A percentile compares a stretch with the other conserved stretches of the same genome.
Conservation (phyloP, 2,113 vertebrate species). For the Barbus barbus region DNA sequence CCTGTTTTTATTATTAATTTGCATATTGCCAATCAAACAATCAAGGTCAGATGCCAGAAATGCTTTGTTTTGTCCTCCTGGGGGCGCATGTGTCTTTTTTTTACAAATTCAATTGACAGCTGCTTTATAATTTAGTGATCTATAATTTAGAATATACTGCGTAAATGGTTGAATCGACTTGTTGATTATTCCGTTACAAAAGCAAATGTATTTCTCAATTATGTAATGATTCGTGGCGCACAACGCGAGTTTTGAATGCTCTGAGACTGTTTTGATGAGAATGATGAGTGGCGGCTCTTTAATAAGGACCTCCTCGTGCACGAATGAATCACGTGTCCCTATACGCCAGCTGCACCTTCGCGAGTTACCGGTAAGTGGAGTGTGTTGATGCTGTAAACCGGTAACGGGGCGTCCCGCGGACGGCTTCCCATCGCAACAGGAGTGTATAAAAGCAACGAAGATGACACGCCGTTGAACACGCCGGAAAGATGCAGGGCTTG, state of each 20-base stretch:
- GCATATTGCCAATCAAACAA: background rate
- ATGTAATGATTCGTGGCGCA: background rate
- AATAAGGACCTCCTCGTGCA: constrained; percentile 23
- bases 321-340: constrained; percentile 52
- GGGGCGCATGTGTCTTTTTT: background rate
- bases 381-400: constrained; percentile 53
- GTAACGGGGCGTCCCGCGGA: constrained; percentile 46
- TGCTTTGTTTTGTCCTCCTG: background rate
- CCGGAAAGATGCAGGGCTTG: constrained; percentile 64
- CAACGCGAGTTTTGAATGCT: background rate
- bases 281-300: constrained; percentile 40
- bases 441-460: constrained; percentile 57
- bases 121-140: background rate
- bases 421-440: constrained; percentile 28
- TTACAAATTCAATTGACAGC: background rate
- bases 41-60: background rate
- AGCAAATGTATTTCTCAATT: background rate
- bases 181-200: background rate
- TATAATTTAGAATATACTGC: background rate
- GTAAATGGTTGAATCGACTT: background rate
- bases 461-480: constrained; percentile 61
- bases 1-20: background rate
- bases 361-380: constrained; percentile 48
- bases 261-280: background rate
- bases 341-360: constrained; percentile 49